Conservation (phyloP, 2,888 invertebrate species). For the Carpatolechia fugitivella region DNA sequence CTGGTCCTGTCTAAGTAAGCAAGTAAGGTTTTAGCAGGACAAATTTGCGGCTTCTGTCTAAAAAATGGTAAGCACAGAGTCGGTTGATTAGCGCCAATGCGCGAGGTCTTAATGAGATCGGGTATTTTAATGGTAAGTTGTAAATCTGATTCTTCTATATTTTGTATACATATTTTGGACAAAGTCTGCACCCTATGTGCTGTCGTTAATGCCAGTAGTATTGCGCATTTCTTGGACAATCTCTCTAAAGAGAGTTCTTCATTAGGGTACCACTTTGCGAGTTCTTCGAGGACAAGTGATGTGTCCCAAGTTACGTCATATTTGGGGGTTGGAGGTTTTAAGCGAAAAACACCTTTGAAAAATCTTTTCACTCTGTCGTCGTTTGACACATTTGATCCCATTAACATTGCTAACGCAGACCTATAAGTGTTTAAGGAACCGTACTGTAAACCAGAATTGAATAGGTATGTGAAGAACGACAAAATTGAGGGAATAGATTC, state of each 20-base stretch:
- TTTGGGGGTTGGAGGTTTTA: slow-evolving; percentile 12
- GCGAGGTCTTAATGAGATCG: slow-evolving; percentile 5
- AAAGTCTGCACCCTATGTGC: slow-evolving; percentile 14
- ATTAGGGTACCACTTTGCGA: slow-evolving; percentile 5
- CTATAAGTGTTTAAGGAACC: slow-evolving; percentile 10
- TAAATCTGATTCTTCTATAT: background rate
- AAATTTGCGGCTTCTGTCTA: background rate
- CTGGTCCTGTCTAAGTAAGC: background rate
- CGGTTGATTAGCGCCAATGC: too few species aligned
- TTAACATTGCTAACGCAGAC: slow-evolving; percentile 4
- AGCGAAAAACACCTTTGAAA: slow-evolving; percentile 15
- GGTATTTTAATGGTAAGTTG: background rate
- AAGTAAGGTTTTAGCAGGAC: background rate
- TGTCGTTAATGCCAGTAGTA: slow-evolving; percentile 8
- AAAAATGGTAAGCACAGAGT: slow-evolving; percentile 8
- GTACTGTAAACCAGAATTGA: slow-evolving; percentile 2
- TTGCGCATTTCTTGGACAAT: slow-evolving; percentile 7
- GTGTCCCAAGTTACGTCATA: slow-evolving; percentile 12
- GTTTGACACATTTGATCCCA: background rate
- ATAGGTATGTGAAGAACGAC: background rate
- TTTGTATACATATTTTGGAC: background rate
- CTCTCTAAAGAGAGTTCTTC: slow-evolving; percentile 9
- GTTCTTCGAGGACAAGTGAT: slow-evolving; percentile 4
- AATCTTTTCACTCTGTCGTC: slow-evolving; percentile 12
- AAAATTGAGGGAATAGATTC: slow-evolving; percentile 5